phyloP scores from a whole-genome alignment of 2,797 vertebrate genomes.

The Lepilemur ruficaudatus region DNA sequence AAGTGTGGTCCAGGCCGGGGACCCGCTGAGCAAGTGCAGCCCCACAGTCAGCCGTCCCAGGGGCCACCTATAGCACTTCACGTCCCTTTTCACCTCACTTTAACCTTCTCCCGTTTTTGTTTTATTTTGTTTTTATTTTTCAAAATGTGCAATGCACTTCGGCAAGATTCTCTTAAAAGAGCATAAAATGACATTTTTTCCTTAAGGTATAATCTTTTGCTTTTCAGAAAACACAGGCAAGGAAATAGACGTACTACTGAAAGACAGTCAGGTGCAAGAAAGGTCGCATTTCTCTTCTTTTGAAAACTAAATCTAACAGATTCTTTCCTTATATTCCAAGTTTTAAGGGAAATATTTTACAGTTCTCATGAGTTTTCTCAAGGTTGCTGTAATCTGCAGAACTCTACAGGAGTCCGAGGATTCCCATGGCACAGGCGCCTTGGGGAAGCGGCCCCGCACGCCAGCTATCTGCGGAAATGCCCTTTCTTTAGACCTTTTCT shows the following conservation, averaged over 20 bases:
- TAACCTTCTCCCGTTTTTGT: background rate
- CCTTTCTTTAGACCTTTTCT: background rate
- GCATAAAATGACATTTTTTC: background rate
- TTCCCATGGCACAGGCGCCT: accelerated
- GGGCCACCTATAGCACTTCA: accelerated
- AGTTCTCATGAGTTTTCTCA: background rate
- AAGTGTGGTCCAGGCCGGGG: background rate
- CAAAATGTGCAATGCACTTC: background rate
- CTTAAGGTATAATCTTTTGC: background rate
- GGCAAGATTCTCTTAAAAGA: background rate
- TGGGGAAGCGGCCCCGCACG: background rate
- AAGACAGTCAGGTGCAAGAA: background rate
- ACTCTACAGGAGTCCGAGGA: background rate
- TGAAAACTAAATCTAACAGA: background rate
- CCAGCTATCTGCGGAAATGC: background rate
- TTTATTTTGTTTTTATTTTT: conserved; percentile 18
- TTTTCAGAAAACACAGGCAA: background rate
- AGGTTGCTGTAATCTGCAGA: background rate
- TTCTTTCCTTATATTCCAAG: background rate
- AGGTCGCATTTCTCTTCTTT: background rate
- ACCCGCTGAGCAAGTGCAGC: no score
- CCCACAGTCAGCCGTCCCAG: accelerated
- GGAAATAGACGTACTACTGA: background rate
- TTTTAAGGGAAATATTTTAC: background rate
- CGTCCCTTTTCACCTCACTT: background rate